These are phyloP conservation scores for Spongia lamella DNA, from an alignment of 37 sponge, comb jelly and placozoan genomes.

Conservation along the genomic window DNA sequence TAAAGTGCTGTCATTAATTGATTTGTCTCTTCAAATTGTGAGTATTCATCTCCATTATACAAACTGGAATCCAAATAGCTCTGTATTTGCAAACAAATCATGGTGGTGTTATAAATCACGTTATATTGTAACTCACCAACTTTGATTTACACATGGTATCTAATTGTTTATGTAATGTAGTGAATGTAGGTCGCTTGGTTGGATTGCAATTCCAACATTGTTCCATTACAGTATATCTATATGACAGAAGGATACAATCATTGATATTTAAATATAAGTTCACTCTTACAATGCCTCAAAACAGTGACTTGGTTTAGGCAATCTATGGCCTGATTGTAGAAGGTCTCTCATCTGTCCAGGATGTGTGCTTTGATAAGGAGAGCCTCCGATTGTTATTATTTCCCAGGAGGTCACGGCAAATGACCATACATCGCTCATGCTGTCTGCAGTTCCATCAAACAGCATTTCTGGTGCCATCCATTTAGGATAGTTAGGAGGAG, in stretches of 20 bases:
- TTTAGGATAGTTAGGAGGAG: conserved; percentile 33
- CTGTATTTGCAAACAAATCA: conserved; percentile 18
- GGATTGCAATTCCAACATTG: conserved; percentile 59
- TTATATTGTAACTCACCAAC: conserved; percentile 30
- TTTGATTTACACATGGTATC: conserved; percentile 43
- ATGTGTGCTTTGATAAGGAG: conserved; percentile 48
- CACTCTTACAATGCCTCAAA: conserved; percentile 56
- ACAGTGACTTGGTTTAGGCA: conserved; percentile 62
- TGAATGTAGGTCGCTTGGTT: conserved; percentile 46
- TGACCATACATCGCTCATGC: conserved; percentile 74
- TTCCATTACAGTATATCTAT: conserved; percentile 54
- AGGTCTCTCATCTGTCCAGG: conserved; percentile 41
- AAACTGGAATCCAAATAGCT: conserved; percentile 47
- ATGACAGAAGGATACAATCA: not conserved
- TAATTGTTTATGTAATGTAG: conserved; percentile 36
- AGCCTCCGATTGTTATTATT: conserved; percentile 71
- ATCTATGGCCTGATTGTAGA: conserved; percentile 56
- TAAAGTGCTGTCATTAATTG: no score
- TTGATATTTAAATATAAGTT: not conserved
- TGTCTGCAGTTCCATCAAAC: conserved; percentile 40
- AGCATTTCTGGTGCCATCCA: conserved; percentile 73
- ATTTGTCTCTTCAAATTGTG: conserved; percentile 50
- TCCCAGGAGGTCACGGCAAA: conserved; percentile 81
- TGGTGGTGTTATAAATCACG: not conserved
- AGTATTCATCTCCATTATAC: conserved; percentile 46